Evolutionary conservation across 2,888 invertebrate genomes (phyloP), one percentile per base, ranked within the genome.

Genomic region (Lingula anatina): DNA sequence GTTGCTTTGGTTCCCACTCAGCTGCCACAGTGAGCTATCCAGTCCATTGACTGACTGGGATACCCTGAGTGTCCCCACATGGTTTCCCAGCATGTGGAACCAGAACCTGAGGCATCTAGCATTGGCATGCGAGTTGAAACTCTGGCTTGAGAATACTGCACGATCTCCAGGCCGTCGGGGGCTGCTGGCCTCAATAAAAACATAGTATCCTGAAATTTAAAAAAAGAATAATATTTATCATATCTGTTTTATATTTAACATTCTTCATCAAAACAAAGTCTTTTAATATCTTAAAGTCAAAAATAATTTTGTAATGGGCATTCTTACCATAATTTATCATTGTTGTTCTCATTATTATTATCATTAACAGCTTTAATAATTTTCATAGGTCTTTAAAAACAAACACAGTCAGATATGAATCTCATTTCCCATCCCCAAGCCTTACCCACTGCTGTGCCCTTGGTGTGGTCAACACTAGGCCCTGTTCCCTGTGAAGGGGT

Each of bases 401-500:
- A n/a, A n/a, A n/a, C n/a, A n/a, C n/a, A n/a, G n/a, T n/a, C n/a
- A n/a, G n/a, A n/a, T 9, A 31, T 15, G 15, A 31, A 12, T 9
- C 9, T 31, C 15, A 12, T 31, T 9, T 9, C 9, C 9, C 31
- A 31, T 9, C 15, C 15, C 15, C 9, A 9, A 31, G 9, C 9
- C 31, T 31, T 15, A 31, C 31, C 31, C 15, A 31, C 9, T 31
- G 9, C 15, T 15, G 31, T 31, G 9, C 31, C 31, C 31, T 12
- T 9, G 9, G 31, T 31, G 31, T 31, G 31, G 31, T 65, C 67
- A 26, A 41, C 41, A 9, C 52, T 55, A 2, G 73, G 73, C n/a
- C 73, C 73, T 7, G 71, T 71, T 44, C 57, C 54, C 3, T n/a
- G n/a, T 20, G 65, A 61, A 20, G 54, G 43, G 3, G 68, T 68